Evolutionary conservation across 2,113 vertebrate genomes (phyloP).

Genomic region (Rattus rattus): DNA sequence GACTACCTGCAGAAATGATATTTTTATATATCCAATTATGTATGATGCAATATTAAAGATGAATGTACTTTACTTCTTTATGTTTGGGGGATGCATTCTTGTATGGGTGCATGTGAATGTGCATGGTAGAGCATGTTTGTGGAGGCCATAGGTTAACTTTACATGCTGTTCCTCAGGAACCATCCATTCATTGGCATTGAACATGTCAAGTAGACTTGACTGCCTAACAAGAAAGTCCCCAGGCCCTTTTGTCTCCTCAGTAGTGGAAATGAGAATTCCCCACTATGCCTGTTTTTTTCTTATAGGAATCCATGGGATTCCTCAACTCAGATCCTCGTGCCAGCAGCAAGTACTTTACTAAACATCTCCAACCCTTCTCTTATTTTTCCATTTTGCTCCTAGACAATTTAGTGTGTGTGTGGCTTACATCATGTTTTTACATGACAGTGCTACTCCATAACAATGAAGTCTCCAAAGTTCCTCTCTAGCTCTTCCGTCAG

Average conservation of each 20-base stretch:
- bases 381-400: neutral
- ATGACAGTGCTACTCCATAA: neutral
- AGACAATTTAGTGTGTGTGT: neutral
- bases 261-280: neutral
- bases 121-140: neutral
- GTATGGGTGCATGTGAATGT: neutral
- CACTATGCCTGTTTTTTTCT: neutral
- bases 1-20: neutral
- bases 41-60: neutral
- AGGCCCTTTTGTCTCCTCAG: neutral
- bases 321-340: neutral
- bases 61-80: neutral
- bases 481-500: neutral
- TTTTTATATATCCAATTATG: slow-evolving; percentile 10
- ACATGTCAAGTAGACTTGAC: neutral
- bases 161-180: too few relatives aligned
- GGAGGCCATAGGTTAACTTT: neutral
- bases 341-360: neutral
- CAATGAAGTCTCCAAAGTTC: neutral
- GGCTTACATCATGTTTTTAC: neutral
- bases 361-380: neutral
- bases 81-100: neutral
- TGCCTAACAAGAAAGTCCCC: neutral
- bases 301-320: neutral
- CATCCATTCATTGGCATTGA: neutral